Evolutionary conservation across 2,797 vertebrate species (phyloP), one percentile per base, ranked within the genome.

Genomic region (Epinephelus awoara): DNA sequence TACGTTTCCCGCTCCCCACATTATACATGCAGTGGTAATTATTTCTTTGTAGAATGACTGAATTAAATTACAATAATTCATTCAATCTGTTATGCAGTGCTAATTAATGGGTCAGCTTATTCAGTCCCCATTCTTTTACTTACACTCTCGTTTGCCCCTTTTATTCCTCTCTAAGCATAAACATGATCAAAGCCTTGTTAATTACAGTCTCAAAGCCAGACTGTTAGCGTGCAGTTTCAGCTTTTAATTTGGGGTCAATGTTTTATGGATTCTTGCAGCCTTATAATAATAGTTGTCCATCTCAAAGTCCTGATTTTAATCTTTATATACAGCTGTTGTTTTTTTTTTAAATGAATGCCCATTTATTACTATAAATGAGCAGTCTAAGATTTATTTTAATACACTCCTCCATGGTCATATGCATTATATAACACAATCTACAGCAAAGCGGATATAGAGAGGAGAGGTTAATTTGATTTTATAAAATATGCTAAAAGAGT

Each of bases 11-110:
- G 21, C 65, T 80, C 71, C 62, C 78, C 59, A 42, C 80, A 90
- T 91, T 89, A 86, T 56, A 85, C 81, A 90, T 86, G 82, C 79
- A 47, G 70, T 4, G 1, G 67, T 91, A 89, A 93, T 92, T 87
- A 87, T 89, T 82, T 92, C 83, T 93, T 92, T 88, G 75, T 72
- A 69, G 64, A 89, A 75, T 64, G 72, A 84, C 84, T 88, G 78
- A 91, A 93, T 92, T 86, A 75, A 88, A 89, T 93, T 86, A 85
- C 70, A 88, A 91, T 91, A 89, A 88, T 86, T 91, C 68, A 65
- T 82, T 88, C 44, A 70, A 73, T 90, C 84, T 85, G 72, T 82
- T 79, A 86, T 79, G 80, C 62, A 49, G 57, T 27, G 72, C 82
- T 92, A 91, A 91, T 91, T 92, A 91, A 89, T 81, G 72, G 84